A percentile compares a stretch with the other conserved stretches of the same genome.
phyloP scores from a whole-genome alignment of 2,797 vertebrate genomes.

The Etheostoma nigrum region DNA sequence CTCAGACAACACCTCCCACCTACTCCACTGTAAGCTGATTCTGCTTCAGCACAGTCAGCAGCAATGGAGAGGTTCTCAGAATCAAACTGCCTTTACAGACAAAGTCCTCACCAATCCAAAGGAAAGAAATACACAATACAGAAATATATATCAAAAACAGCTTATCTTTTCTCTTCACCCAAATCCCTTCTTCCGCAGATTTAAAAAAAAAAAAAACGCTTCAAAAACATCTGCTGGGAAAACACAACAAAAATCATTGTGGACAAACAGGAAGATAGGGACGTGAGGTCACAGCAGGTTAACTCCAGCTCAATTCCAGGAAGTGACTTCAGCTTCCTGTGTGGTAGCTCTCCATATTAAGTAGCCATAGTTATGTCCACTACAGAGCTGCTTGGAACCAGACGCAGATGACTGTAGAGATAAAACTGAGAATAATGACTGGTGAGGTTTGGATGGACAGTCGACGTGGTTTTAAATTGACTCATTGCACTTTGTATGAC shows the following conservation, averaged over 20 bases:
- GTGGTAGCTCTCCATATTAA: constrained; percentile 42
- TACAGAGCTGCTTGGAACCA: not conserved
- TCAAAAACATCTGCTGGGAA: not conserved
- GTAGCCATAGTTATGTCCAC: constrained; percentile 37
- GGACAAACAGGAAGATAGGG: constrained; percentile 71
- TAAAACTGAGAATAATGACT: constrained; percentile 8
- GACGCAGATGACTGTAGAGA: not conserved
- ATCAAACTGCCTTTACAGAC: not conserved
- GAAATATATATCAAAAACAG: not conserved
- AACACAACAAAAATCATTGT: constrained; percentile 34
- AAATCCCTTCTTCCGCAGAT: not conserved
- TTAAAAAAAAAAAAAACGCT: not conserved
- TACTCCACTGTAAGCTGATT: constrained; percentile 14
- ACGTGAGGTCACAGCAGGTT: constrained; percentile 35
- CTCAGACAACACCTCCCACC: constrained; percentile 30
- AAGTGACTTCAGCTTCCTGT: constrained; percentile 82
- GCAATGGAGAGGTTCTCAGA: not conserved
- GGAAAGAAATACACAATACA: not conserved
- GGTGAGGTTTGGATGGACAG: constrained; percentile 2
- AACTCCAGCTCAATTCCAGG: constrained; percentile 79
- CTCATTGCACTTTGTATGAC: not conserved
- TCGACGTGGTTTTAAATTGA: not conserved
- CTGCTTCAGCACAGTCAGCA: not conserved
- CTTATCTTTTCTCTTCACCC: not conserved
- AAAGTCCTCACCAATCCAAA: not conserved